Percentiles rank a stretch among this genome's conserved stretches.
Evolutionary conservation across 1,140 invertebrate genomes (phyloP).

Genomic region (Tetranychus urticae): DNA sequence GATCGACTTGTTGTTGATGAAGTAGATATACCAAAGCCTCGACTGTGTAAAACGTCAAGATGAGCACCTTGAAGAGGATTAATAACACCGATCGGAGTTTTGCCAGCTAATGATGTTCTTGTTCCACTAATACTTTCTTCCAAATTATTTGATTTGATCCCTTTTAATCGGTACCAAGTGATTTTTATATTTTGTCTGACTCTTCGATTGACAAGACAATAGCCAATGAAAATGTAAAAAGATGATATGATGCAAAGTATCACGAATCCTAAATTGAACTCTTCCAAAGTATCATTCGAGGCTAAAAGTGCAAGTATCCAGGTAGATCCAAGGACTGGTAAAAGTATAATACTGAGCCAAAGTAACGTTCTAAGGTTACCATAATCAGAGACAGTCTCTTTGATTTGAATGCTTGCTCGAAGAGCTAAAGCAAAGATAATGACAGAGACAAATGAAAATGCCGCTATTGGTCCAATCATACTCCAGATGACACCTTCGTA

Average conservation of each 20-base stretch:
- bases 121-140: conserved; percentile 22
- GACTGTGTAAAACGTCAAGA: conserved; percentile 33
- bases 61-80: conserved; percentile 32
- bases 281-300: conserved; percentile 45
- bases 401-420: conserved; percentile 64
- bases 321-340: conserved; percentile 46
- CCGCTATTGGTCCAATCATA: conserved; percentile 55
- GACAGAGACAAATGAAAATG: conserved; percentile 39
- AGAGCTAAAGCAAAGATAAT: conserved; percentile 57
- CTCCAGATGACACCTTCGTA: conserved; percentile 78
- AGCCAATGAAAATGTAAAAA: conserved; percentile 50
- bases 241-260: conserved; percentile 39
- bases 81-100: conserved; percentile 28
- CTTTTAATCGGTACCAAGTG: conserved; percentile 34
- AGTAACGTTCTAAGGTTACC: conserved; percentile 60
- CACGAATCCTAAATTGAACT: conserved; percentile 44
- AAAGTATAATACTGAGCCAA: conserved; percentile 52
- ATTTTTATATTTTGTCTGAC: conserved; percentile 20
- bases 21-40: conserved; percentile 46
- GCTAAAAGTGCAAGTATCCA: conserved; percentile 57
- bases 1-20: conserved; percentile 78
- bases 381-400: conserved; percentile 68
- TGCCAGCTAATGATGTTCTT: conserved; percentile 19
- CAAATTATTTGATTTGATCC: conserved; percentile 45
- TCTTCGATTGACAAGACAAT: conserved; percentile 47